Base-by-base conservation (phyloP, 2,888 invertebrate species). In the Halocaridina rubra region DNA sequence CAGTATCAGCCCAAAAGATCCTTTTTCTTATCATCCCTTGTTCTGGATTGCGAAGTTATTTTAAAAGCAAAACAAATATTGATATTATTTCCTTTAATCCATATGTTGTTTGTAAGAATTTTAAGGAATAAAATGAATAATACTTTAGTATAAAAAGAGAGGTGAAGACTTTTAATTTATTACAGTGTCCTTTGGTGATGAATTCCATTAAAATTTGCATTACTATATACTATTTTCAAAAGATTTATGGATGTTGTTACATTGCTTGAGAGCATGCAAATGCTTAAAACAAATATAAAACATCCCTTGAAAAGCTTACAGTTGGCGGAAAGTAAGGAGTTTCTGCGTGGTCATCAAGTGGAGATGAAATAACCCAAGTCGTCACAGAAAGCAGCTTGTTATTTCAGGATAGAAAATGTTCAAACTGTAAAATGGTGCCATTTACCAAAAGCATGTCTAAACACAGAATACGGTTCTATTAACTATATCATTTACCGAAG, bases 81-180 rank as follows among this genome's bases (percentile, higher is more conserved):
- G 76, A 81, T 75, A 64, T 74, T 53, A 84, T 84, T 84, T 84
- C 84, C 79, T 76, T 84, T 84, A 80, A 84, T 75, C 84, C 84
- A 84, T 80, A 84, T 84, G 84, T 84, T 84, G 80, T 84, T 84
- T 84, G 84, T 84, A 84, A 84, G 80, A 84, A 84, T 84, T 84
- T 84, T 80, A 84, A 84, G 84, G 80, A 84, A 84, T 80, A 84
- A 84, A 84, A 80, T 75, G 80, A 84, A 84, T 84, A 84, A 84
- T 84, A 84, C 80, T 84, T 84, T 84, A 84, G 84, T 84, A 84
- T 84, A 84, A 84, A 78, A 84, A 84, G 84, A 84, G 84, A 84
- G 24, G 79, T 64, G 29, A 24, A 78, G 84, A 80, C 80, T 84
- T 84, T 79, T 74, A 79, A 79, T 84, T 84, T 84, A 78, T 79